Evolutionary conservation across 2,797 vertebrate genomes (phyloP), one percentile per base, ranked within the genome.

Genomic region (Numenius phaeopus): DNA sequence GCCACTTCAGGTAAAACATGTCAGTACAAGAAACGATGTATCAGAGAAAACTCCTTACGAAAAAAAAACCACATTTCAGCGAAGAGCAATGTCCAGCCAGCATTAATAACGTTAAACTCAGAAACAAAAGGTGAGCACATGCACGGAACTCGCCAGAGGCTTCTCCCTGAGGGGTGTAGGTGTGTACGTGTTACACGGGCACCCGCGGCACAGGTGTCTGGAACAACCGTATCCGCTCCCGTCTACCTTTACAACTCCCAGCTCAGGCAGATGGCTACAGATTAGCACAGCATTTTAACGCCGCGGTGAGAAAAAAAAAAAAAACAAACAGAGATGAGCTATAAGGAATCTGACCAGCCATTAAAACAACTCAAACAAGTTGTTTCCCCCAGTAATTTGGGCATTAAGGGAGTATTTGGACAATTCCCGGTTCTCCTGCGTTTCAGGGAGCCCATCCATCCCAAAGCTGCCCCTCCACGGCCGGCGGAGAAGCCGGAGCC

Each of bases 341-440:
- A 1, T 4, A 19, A 90, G 49, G 40, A 80, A 34, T 34, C 34
- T 11, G 24, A 58, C 30, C 44, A 32, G 52, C 39, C 78, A 30
- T 20, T 72, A 23, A 34, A 83, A 49, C 58, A 80, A 83, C 61
- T 75, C 61, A 37, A 64, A 85, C 71, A 78, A 94, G 80, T 93
- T 72, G 62, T 12, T 52, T 66, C 34, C 34, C 17, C 24, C 44
- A 5, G 14, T 15, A 42, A 81, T 7, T 21, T 2, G 3, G 2
- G 9, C 14, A 4, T 21, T 49, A 83, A 72, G 0, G 0, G 73
- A 62, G 32, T 20, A 18, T 73, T 30, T 18, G 47, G 71, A n/a
- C 73, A 81, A 82, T 59, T 84, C 44, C 40, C 2, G 2, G 22
- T n/a, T 34, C 19, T 61, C 72, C 69, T 34, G 55, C 2, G 5